phyloP scores from a whole-genome alignment of 2,113 vertebrate species.

The Todiramphus saurophagus region DNA sequence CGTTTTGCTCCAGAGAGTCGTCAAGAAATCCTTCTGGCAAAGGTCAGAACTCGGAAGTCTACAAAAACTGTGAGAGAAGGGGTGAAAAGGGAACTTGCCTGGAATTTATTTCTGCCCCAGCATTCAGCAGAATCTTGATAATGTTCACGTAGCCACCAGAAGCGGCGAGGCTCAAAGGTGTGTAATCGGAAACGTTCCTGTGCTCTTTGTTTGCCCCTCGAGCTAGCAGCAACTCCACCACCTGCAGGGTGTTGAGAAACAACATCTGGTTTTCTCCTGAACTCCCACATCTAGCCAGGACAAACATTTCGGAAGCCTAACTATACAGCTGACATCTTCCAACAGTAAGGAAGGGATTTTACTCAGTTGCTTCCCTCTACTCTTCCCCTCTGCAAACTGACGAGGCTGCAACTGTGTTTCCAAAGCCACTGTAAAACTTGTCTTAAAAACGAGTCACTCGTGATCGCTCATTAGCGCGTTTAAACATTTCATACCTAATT shows the following conservation, averaged over 20 bases:
- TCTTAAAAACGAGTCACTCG: neutral
- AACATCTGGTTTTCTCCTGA: neutral
- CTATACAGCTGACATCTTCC: neutral
- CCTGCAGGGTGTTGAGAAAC: conserved; percentile 73
- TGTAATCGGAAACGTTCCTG: conserved; percentile 99
- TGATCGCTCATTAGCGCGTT: neutral
- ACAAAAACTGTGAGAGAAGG: neutral
- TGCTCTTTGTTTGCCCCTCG: conserved; percentile 98
- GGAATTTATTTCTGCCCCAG: conserved; percentile 98
- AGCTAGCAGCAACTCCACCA: conserved; percentile 94
- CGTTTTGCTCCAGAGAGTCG: neutral
- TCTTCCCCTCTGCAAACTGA: neutral
- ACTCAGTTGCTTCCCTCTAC: neutral
- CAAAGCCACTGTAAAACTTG: neutral
- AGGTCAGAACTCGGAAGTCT: neutral
- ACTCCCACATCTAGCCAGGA: neutral
- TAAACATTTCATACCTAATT: neutral
- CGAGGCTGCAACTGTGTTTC: neutral
- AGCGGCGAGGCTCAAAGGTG: conserved; percentile 94
- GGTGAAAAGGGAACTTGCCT: conserved; percentile 79
- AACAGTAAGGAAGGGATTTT: neutral
- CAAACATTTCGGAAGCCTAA: neutral
- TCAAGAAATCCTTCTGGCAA: neutral
- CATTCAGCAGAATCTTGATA: conserved; percentile 98
- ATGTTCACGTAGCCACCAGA: conserved; percentile 99